Evolutionary conservation across 35 echinoderm and acorn worm genomes (phyloP).

Genomic region (Strongylocentrotus purpuratus): DNA sequence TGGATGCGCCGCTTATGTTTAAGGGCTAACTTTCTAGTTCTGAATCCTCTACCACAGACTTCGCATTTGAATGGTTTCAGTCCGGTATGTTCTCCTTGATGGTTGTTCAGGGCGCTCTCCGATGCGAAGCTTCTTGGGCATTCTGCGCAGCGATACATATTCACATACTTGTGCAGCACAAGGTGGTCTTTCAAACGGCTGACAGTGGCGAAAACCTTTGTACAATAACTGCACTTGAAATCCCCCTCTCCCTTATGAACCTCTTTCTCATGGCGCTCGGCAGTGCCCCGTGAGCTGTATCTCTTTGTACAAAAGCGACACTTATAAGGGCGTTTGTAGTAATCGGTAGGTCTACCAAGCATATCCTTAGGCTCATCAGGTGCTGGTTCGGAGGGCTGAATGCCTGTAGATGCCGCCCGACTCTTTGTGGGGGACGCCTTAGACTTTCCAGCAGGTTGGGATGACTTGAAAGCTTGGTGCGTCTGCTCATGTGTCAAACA

Average conservation of each 20-base stretch:
- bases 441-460: neutral
- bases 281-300: neutral
- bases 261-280: neutral
- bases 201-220: neutral
- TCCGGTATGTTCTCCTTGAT: neutral
- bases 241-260: neutral
- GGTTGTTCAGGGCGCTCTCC: slow-evolving; percentile 17
- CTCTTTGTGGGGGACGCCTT: neutral
- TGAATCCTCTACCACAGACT: neutral
- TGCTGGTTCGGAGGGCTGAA: neutral
- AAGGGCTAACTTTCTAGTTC: neutral
- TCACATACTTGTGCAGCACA: neutral
- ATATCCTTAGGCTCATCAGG: neutral
- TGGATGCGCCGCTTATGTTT: neutral
- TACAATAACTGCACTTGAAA: neutral
- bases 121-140: neutral
- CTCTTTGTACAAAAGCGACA: neutral
- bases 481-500: neutral
- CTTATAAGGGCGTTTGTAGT: neutral
- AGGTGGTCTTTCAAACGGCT: neutral
- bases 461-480: slow-evolving; percentile 9
- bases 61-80: neutral
- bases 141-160: neutral
- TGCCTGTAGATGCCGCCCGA: neutral
- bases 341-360: slow-evolving; percentile 17